These are phyloP conservation scores for Pseudochromis fuscus DNA, from an alignment of 2,797 vertebrate species.

Conservation along the genomic window DNA sequence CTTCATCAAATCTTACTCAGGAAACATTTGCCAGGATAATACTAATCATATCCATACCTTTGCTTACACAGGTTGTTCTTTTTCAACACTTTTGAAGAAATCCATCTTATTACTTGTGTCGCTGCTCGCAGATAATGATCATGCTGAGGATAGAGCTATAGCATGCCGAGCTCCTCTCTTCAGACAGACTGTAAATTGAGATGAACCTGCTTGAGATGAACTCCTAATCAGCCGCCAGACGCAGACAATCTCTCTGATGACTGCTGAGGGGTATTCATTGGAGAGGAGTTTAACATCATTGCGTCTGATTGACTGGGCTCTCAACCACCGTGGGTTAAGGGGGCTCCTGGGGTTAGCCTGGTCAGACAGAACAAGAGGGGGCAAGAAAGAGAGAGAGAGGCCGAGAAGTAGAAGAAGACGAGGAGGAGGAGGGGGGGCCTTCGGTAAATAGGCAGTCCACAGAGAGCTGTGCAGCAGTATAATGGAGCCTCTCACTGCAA, in stretches of 20 bases:
- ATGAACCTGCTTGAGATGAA: conserved; percentile 62
- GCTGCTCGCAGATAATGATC: conserved; percentile 26
- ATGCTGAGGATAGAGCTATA: conserved; percentile 20
- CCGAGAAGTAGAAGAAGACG: too few relatives aligned
- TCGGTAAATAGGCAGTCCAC: conserved; percentile 75
- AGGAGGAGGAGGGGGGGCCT: conserved; percentile 41
- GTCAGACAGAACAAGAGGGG: conserved; percentile 75
- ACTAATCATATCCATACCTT: background rate
- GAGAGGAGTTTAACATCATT: conserved; percentile 81
- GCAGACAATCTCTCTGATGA: conserved; percentile 61
- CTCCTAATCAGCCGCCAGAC: conserved; percentile 66
- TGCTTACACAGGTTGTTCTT: background rate
- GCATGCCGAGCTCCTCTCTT: conserved; percentile 30
- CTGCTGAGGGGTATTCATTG: conserved; percentile 76
- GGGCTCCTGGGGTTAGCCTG: conserved; percentile 80
- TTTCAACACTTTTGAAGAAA: background rate
- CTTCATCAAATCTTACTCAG: conserved; percentile 13
- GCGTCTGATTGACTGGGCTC: conserved; percentile 79
- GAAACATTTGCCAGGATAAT: conserved; percentile 3
- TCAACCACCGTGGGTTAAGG: conserved; percentile 79
- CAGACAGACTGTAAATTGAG: conserved; percentile 56
- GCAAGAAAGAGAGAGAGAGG: conserved; percentile 44
- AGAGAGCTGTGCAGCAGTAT: conserved; percentile 73
- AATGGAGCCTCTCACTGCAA: conserved; percentile 78
- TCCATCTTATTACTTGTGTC: conserved; percentile 28